Conservation (phyloP, 1,140 invertebrate genomes). For the Ips nitidus region DNA sequence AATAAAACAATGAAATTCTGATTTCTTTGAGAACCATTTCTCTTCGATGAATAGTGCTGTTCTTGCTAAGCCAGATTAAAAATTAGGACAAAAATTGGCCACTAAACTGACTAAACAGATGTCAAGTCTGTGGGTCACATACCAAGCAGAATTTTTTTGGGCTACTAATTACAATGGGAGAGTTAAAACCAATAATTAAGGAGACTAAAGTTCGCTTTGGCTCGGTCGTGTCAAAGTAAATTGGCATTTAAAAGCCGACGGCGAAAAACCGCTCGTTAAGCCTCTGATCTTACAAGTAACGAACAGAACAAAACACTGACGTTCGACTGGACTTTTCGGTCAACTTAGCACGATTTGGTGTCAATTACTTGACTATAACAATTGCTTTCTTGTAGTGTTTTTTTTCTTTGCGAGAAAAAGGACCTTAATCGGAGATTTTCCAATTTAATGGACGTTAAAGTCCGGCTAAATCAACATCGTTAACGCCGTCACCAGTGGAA, state of each 20-base stretch:
- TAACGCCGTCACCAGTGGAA: not conserved
- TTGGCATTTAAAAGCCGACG: conserved; percentile 26
- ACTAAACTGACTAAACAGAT: too few species aligned
- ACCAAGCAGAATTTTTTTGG: too few species aligned
- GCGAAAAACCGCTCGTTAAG: conserved; percentile 28
- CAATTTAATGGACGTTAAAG: conserved; percentile 21
- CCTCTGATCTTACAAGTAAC: not conserved
- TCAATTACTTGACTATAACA: conserved; percentile 34
- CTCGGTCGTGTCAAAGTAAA: conserved; percentile 23
- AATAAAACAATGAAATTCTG: too few species aligned
- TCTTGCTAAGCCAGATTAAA: too few species aligned
- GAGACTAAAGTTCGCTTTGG: conserved; percentile 1
- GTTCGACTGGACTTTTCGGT: conserved; percentile 30
- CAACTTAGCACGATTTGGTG: conserved; percentile 39
- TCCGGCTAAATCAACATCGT: conserved; percentile 3
- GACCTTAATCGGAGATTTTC: conserved; percentile 17
- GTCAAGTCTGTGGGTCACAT: too few species aligned
- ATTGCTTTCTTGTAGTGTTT: conserved; percentile 35
- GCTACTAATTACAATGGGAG: too few species aligned
- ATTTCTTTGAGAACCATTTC: too few species aligned
- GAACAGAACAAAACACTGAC: conserved; percentile 21
- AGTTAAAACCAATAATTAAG: conserved; percentile 17
- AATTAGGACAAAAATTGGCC: too few species aligned
- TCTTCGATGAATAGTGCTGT: too few species aligned
- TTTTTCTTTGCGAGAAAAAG: not conserved